phyloP scores from a whole-genome alignment of 2,797 vertebrate species.

The Enteromius fasciolatus region DNA sequence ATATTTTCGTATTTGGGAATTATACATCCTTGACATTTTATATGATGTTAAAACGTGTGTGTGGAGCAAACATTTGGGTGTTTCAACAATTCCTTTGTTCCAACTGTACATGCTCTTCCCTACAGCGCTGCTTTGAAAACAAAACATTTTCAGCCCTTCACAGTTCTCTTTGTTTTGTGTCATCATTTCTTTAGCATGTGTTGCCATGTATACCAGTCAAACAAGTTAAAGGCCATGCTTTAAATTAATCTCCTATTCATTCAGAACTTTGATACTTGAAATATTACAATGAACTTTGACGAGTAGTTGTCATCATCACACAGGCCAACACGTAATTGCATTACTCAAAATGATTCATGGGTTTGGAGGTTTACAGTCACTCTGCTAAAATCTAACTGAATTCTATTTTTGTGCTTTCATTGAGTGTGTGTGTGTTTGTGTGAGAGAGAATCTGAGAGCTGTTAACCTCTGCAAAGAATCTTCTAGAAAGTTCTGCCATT shows the following conservation, averaged over 20 bases:
- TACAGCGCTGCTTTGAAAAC: background rate
- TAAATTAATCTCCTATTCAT: background rate
- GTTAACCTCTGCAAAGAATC: background rate
- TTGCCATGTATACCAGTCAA: background rate
- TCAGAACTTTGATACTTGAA: background rate
- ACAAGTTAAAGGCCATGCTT: background rate
- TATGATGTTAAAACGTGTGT: background rate
- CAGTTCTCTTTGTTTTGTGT: background rate
- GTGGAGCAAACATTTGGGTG: background rate
- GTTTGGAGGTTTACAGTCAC: background rate
- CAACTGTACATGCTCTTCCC: background rate
- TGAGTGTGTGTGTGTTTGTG: background rate
- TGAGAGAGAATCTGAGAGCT: background rate
- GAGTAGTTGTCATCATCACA: background rate
- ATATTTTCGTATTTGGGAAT: background rate
- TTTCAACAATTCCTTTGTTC: background rate
- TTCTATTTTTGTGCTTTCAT: background rate
- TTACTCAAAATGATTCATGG: background rate
- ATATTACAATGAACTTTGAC: constrained; percentile 4
- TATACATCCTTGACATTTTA: background rate
- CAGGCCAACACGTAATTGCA: background rate
- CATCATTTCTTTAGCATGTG: background rate
- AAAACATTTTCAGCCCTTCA: background rate
- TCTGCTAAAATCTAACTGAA: background rate
- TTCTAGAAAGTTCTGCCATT: background rate